Base-by-base conservation (phyloP, 2,113 vertebrate genomes). In the Dolichotis patagonum region DNA sequence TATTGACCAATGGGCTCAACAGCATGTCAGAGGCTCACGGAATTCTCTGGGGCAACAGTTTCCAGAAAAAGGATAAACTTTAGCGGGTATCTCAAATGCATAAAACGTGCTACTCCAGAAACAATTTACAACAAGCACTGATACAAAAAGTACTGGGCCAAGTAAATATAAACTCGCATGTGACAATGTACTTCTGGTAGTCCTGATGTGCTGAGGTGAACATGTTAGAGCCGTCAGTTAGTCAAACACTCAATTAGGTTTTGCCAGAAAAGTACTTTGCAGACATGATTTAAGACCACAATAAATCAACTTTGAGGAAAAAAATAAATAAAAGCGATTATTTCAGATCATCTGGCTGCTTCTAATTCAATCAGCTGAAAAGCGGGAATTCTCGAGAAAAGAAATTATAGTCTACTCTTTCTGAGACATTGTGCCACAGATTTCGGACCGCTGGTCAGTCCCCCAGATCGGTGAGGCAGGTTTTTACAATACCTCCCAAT, bases 1-100 rank as follows among this genome's bases (percentile, higher is more conserved):
- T 94, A 97, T 86, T 97, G 93, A 98, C 84, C 77, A 94, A 93
- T 58, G 82, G 41, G n/a, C 75, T 94, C 41, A 63, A 88, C 11
- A 92, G 92, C 49, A 78, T 90, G 82, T 83, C 65, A 88, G 7
- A 93, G 14, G 41, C n/a, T 85, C 88, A 91, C 2, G 88, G 71
- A 56, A 94, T 78, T 91, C 80, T 91, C 91, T 87, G 26, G 19
- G 52, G 94, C 30, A 81, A 87, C 0, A 78, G 52, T 78, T 96
- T 90, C 86, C 89, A 91, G 84, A 81, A 98, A 96, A 93, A 69
- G 7, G 35, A 96, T 78, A 43, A 91, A 96, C 7, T 60, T 94
- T 65, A 93, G 65, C 2, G 38, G 32, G 3, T 49, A 95, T 54
- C 35, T 88, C 46, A 91, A 80, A 92, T 83, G 46, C 75, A 92